These are phyloP conservation scores for Coptodon bakossiorum DNA, from an alignment of 2,113 vertebrate genomes.

Conservation along the genomic window DNA sequence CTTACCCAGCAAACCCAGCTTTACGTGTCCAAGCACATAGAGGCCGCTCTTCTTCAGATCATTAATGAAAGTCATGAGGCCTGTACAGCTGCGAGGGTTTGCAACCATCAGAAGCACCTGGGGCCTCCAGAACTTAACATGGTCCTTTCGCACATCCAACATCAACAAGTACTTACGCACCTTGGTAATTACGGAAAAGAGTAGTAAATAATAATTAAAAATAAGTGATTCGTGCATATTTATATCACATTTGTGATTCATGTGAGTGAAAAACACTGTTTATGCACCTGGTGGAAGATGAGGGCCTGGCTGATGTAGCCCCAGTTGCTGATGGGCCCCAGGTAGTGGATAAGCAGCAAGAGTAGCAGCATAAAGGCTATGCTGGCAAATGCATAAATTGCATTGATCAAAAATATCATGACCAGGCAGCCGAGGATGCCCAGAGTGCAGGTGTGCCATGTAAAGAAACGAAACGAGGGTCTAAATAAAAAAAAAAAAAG, in stretches of 20 bases:
- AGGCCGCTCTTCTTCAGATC: constrained; percentile 93
- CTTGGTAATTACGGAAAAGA: constrained; percentile 39
- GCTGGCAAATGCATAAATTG: constrained; percentile 72
- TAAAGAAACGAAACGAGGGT: constrained; percentile 75
- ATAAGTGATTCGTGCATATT: not conserved
- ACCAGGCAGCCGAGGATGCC: constrained; percentile 74
- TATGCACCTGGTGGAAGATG: constrained; percentile 75
- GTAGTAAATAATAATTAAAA: not conserved
- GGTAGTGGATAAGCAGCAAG: constrained; percentile 70
- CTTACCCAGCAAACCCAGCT: constrained; percentile 84
- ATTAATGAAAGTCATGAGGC: constrained; percentile 85
- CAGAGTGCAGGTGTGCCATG: constrained; percentile 76
- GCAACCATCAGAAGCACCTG: constrained; percentile 90
- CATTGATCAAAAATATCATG: constrained; percentile 80
- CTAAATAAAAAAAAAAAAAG: constrained; percentile 12
- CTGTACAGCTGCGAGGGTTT: constrained; percentile 78
- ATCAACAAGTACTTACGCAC: constrained; percentile 90
- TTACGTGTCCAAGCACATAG: constrained; percentile 86
- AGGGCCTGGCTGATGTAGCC: constrained; percentile 79
- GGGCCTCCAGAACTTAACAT: constrained; percentile 92
- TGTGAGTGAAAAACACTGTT: not conserved
- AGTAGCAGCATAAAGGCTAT: constrained; percentile 76
- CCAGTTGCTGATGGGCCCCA: constrained; percentile 77
- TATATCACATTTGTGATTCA: not conserved
- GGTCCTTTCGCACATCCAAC: constrained; percentile 90